These are phyloP conservation scores for Lates calcarifer DNA, from an alignment of 2,113 vertebrate species.

Conservation along the genomic window DNA sequence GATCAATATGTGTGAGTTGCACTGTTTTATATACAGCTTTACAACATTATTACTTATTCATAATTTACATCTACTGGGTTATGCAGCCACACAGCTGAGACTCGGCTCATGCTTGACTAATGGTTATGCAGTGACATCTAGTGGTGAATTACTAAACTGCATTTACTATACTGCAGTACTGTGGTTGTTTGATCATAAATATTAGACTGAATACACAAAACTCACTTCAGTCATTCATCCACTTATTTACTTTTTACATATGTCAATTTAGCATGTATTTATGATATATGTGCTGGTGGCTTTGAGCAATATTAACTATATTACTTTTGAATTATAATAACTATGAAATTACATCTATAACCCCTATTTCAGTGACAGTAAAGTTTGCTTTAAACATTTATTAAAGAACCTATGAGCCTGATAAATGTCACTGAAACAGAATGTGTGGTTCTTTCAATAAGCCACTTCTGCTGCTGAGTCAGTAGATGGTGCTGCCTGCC, in stretches of 20 bases:
- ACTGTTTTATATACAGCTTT: slow-evolving; percentile 24
- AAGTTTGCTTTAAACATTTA: background rate
- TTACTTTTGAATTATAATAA: background rate
- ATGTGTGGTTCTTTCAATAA: background rate
- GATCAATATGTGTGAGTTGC: slow-evolving; percentile 43
- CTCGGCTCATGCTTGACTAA: background rate
- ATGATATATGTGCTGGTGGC: background rate
- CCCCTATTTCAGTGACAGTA: background rate
- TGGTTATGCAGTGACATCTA: slow-evolving; percentile 66
- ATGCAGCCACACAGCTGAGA: background rate
- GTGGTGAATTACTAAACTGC: slow-evolving; percentile 25
- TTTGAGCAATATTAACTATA: too few relatives aligned
- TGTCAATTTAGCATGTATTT: background rate
- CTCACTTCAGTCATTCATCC: background rate
- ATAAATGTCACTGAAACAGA: background rate
- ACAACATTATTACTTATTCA: slow-evolving; percentile 28
- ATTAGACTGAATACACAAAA: background rate
- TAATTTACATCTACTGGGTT: slow-evolving; percentile 13
- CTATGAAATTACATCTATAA: background rate
- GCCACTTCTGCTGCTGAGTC: background rate
- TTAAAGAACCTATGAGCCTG: background rate
- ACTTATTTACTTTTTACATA: background rate
- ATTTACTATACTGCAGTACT: background rate
- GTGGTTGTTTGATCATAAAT: background rate
- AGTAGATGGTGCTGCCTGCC: slow-evolving; percentile 66